These are phyloP conservation scores for Agrilus biguttatus DNA, from an alignment of 2,888 invertebrate species.

Conservation along the genomic window DNA sequence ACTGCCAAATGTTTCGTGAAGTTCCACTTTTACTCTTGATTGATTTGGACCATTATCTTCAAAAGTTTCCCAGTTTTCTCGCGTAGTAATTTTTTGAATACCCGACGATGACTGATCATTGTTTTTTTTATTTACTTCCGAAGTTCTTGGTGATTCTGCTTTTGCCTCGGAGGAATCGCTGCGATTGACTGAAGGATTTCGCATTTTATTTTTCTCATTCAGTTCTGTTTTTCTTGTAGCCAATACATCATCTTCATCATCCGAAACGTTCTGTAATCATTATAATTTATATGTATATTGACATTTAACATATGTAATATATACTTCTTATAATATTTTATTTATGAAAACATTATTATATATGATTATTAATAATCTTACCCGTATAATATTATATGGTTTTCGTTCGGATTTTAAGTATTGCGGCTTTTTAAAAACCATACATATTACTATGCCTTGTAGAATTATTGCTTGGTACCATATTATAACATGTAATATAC, in stretches of 20 bases:
- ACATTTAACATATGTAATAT: constrained; percentile 30
- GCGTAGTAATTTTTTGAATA: too few relatives aligned
- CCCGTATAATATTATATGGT: constrained; percentile 21
- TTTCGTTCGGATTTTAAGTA: constrained; percentile 28
- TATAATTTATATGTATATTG: too few relatives aligned
- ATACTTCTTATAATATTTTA: too few relatives aligned
- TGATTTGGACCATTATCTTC: constrained; percentile 10
- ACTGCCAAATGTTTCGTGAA: not conserved
- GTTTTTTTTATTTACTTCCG: too few relatives aligned
- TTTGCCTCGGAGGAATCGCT: too few relatives aligned
- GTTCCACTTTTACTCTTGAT: constrained; percentile 1
- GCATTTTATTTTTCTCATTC: constrained; percentile 8
- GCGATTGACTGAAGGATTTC: too few relatives aligned
- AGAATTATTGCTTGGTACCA: constrained; percentile 43
- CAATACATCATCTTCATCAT: constrained; percentile 41
- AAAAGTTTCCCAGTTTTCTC: constrained; percentile 18
- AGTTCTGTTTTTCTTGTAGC: constrained; percentile 26
- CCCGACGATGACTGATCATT: too few relatives aligned
- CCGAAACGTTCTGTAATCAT: constrained; percentile 18
- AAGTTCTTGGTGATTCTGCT: too few relatives aligned
- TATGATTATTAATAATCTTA: constrained; percentile 18
- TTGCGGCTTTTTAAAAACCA: constrained; percentile 38
- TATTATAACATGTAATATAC: constrained; percentile 32
- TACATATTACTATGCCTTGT: constrained; percentile 40
- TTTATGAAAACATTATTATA: constrained; percentile 24